Conservation (phyloP, 2,113 vertebrate genomes). For the Phyllostomus hastatus region DNA sequence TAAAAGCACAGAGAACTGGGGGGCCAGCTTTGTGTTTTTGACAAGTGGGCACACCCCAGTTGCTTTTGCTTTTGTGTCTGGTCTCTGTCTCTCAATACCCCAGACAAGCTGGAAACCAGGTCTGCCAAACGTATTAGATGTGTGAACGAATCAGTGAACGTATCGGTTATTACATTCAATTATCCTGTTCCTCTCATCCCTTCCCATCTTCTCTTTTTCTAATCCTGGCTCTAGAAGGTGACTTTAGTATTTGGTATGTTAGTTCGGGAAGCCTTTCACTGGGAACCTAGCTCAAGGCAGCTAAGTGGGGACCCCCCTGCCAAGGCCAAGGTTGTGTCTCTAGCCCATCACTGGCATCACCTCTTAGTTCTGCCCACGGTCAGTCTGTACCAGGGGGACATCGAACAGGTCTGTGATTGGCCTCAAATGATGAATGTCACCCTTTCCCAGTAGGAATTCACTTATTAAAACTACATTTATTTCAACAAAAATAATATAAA, state of each 20-base stretch:
- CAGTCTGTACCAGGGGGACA: background rate
- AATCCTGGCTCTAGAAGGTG: background rate
- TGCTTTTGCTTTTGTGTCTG: background rate
- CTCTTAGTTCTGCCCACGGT: background rate
- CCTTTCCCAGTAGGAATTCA: background rate
- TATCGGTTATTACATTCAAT: background rate
- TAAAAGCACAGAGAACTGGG: background rate
- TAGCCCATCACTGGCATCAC: rapidly evolving
- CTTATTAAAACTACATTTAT: background rate
- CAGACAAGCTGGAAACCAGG: background rate
- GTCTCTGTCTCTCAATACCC: background rate
- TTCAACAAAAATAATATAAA: background rate
- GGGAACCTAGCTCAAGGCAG: background rate
- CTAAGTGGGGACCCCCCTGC: background rate
- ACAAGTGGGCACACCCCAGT: no score
- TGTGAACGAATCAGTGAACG: background rate
- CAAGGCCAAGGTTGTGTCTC: background rate
- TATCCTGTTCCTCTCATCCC: background rate
- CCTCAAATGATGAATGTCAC: background rate
- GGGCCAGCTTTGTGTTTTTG: background rate
- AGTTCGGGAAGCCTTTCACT: background rate
- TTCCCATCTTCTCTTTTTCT: background rate
- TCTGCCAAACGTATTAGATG: background rate
- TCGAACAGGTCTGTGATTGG: background rate
- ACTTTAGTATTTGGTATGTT: background rate